These are phyloP conservation scores for Austrolebias charrua DNA, from an alignment of 2,797 vertebrate genomes.

Conservation along the genomic window DNA sequence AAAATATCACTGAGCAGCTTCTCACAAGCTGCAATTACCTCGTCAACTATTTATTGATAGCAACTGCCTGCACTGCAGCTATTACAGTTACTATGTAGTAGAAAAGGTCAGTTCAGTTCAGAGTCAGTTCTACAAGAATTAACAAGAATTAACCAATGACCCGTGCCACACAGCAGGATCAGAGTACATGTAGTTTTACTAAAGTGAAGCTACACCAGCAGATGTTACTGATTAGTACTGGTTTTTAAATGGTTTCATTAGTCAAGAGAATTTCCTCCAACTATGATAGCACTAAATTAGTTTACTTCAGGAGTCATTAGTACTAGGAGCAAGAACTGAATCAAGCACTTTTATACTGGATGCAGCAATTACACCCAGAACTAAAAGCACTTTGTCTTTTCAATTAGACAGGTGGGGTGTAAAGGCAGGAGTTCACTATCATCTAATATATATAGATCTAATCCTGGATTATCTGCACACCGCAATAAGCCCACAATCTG, in stretches of 20 bases:
- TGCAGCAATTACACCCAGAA: conserved; percentile 27
- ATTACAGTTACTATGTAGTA: not conserved
- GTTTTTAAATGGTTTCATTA: not conserved
- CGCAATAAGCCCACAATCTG: conserved; percentile 70
- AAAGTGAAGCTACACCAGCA: not conserved
- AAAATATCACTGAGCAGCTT: conserved; percentile 40
- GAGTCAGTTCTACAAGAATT: conserved; percentile 34
- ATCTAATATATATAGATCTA: too few relatives aligned
- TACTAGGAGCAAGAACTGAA: conserved; percentile 4
- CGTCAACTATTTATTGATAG: not conserved
- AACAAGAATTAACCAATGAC: not conserved
- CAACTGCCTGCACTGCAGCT: not conserved
- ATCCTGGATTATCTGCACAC: conserved; percentile 58
- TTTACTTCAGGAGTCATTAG: conserved; percentile 34
- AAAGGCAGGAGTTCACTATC: conserved; percentile 33
- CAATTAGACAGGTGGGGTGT: conserved; percentile 8
- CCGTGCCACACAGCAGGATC: not conserved
- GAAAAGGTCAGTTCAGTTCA: conserved; percentile 10
- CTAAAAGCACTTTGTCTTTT: conserved; percentile 8
- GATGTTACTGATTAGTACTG: conserved; percentile 7
- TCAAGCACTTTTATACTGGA: conserved; percentile 20
- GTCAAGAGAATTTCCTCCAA: not conserved
- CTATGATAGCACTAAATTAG: conserved; percentile 34
- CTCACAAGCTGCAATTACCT: not conserved
- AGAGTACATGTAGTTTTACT: conserved; percentile 3